Percentiles rank a stretch among this genome's conserved stretches.
These are phyloP conservation scores for Altica lythri DNA, from an alignment of 2,888 invertebrate genomes.

Conservation along the genomic window DNA sequence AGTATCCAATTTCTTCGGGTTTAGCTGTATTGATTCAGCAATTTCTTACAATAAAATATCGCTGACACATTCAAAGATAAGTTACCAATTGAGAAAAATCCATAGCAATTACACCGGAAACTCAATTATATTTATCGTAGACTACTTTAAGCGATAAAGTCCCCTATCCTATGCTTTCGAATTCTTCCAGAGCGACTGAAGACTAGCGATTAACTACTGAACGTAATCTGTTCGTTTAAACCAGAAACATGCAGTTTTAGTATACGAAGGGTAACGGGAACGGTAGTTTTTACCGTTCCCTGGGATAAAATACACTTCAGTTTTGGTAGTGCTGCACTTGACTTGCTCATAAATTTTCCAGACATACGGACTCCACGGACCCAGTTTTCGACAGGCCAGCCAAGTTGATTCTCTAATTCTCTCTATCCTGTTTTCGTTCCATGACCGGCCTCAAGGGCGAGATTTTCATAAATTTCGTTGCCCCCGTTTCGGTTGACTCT, in stretches of 20 bases:
- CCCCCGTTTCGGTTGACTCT: background rate
- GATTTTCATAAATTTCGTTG: slow-evolving; percentile 16
- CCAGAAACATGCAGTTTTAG: slow-evolving; percentile 13
- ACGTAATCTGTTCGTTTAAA: slow-evolving; percentile 7
- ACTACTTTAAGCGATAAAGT: slow-evolving; percentile 9
- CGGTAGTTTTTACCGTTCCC: slow-evolving; percentile 18
- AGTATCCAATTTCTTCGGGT: too few relatives aligned
- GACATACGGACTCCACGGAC: slow-evolving; percentile 34
- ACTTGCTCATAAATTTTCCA: slow-evolving; percentile 41
- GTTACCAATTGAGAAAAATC: slow-evolving; percentile 1
- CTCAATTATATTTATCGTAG: slow-evolving; percentile 17
- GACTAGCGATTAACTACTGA: slow-evolving; percentile 6
- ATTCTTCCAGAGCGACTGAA: background rate
- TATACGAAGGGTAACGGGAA: slow-evolving; percentile 8
- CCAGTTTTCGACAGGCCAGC: slow-evolving; percentile 25
- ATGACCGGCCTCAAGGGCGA: slow-evolving; percentile 24
- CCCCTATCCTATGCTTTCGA: slow-evolving; percentile 12
- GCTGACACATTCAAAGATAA: slow-evolving; percentile 5
- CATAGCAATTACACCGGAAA: slow-evolving; percentile 12
- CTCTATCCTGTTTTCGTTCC: slow-evolving; percentile 22
- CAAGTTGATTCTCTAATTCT: slow-evolving; percentile 30
- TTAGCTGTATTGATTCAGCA: too few relatives aligned
- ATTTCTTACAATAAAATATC: slow-evolving; percentile 4
- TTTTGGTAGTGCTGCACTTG: slow-evolving; percentile 39
- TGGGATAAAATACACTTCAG: slow-evolving; percentile 31